Evolutionary conservation across 2,888 invertebrate species (phyloP).

Genomic region (Apeira syringaria): DNA sequence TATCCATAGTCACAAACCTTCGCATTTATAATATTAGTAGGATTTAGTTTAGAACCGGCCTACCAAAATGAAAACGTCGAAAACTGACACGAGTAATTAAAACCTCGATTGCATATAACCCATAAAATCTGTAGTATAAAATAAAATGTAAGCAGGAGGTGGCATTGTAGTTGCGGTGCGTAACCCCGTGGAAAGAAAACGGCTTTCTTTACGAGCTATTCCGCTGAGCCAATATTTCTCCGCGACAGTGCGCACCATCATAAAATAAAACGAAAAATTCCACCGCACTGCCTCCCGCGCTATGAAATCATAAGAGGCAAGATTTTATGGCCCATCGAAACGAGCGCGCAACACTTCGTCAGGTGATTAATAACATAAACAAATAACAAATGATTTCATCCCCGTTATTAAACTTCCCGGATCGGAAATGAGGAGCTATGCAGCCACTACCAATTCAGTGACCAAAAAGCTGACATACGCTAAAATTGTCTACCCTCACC

Average conservation of each 20-base stretch:
- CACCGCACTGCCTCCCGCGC: slow-evolving; percentile 70
- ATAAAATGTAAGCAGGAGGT: slow-evolving; percentile 62
- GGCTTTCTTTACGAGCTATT: slow-evolving; percentile 83
- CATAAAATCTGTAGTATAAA: slow-evolving; percentile 54
- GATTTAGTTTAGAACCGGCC: too few relatives aligned
- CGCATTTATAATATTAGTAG: too few relatives aligned
- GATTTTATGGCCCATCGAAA: slow-evolving; percentile 73
- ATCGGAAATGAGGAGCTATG: too few relatives aligned
- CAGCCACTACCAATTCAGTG: too few relatives aligned
- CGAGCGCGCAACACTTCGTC: slow-evolving; percentile 56
- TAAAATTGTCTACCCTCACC: too few relatives aligned
- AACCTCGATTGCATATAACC: slow-evolving; percentile 26
- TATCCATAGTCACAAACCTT: too few relatives aligned
- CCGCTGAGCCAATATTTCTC: slow-evolving; percentile 82
- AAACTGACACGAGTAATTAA: too few relatives aligned
- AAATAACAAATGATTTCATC: slow-evolving; percentile 31
- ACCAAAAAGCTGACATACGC: too few relatives aligned
- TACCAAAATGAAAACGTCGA: too few relatives aligned
- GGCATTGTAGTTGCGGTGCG: slow-evolving; percentile 71
- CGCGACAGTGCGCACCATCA: slow-evolving; percentile 82
- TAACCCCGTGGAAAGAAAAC: slow-evolving; percentile 76
- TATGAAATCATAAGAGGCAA: slow-evolving; percentile 79
- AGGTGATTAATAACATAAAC: slow-evolving; percentile 71
- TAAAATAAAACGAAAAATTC: slow-evolving; percentile 84
- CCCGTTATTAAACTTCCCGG: too few relatives aligned